Evolutionary conservation across 2,113 vertebrate genomes (phyloP).

Genomic region (Phylloscopus trochilus): DNA sequence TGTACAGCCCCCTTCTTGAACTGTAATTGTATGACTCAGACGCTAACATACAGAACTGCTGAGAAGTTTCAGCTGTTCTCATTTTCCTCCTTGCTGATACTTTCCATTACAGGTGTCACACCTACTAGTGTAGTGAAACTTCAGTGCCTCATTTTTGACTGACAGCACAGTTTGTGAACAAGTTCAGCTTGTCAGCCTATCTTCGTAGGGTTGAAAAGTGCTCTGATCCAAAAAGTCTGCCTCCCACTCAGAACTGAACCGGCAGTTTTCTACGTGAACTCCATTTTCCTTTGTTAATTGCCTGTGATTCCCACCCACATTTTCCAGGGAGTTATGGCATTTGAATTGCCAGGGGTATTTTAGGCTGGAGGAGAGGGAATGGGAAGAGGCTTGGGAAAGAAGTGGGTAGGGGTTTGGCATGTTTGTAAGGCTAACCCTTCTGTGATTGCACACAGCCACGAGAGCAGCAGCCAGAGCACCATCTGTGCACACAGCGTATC

Average conservation of each 20-base stretch:
- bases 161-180: neutral
- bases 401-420: neutral
- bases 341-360: conserved; percentile 29
- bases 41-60: neutral
- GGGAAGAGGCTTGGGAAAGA: neutral
- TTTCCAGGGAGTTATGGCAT: neutral
- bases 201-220: neutral
- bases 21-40: neutral
- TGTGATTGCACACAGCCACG: neutral
- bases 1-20: neutral
- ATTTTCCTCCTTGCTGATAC: neutral
- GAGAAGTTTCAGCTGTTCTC: neutral
- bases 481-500: conserved; percentile 15
- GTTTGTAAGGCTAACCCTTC: neutral
- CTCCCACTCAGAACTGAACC: conserved; percentile 19
- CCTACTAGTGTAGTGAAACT: neutral
- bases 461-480: conserved; percentile 33
- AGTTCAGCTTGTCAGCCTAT: neutral
- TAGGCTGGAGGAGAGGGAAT: neutral
- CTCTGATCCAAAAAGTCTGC: neutral
- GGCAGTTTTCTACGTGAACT: neutral
- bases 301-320: neutral
- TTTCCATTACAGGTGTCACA: neutral
- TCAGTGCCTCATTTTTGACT: neutral
- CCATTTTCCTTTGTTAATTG: neutral